Conservation (phyloP, 2,888 invertebrate genomes). For the Ophion slaviceki region DNA sequence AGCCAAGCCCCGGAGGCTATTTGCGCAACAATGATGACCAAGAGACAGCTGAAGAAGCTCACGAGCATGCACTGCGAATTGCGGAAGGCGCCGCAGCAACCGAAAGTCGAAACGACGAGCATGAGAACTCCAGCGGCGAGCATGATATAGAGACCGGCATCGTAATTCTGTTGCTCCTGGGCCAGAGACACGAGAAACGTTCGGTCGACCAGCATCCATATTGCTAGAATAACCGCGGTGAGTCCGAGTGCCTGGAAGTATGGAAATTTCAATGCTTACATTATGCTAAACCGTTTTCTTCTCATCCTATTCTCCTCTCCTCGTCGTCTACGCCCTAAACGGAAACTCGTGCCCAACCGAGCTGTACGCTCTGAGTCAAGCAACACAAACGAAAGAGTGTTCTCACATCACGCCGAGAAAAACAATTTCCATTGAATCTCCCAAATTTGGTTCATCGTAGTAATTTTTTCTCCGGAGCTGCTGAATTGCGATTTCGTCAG, state of each 20-base stretch:
- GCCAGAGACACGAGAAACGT: slow-evolving; percentile 89
- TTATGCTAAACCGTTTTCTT: slow-evolving; percentile 30
- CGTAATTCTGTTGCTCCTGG: slow-evolving; percentile 87
- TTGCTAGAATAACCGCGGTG: slow-evolving; percentile 88
- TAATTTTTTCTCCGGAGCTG: background rate
- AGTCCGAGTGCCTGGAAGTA: slow-evolving; percentile 88
- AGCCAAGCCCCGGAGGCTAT: slow-evolving; percentile 92
- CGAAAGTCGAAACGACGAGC: slow-evolving; percentile 91
- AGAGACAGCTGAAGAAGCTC: slow-evolving; percentile 91
- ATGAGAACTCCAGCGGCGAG: slow-evolving; percentile 90
- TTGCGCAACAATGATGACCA: slow-evolving; percentile 91
- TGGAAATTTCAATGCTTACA: slow-evolving; percentile 40
- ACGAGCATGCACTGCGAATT: slow-evolving; percentile 92
- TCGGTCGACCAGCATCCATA: slow-evolving; percentile 92
- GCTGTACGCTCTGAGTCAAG: background rate
- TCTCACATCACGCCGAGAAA: background rate
- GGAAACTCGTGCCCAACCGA: slow-evolving; percentile 4
- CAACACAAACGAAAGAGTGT: background rate
- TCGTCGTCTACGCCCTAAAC: slow-evolving; percentile 1
- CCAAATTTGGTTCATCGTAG: background rate
- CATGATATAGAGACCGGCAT: slow-evolving; percentile 89
- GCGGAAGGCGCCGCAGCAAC: slow-evolving; percentile 92
- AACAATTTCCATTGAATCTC: background rate
- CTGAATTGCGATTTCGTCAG: background rate
- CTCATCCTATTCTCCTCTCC: background rate